Evolutionary conservation across 2,797 vertebrate species (phyloP).

Genomic region (Aerospiza tachiro): DNA sequence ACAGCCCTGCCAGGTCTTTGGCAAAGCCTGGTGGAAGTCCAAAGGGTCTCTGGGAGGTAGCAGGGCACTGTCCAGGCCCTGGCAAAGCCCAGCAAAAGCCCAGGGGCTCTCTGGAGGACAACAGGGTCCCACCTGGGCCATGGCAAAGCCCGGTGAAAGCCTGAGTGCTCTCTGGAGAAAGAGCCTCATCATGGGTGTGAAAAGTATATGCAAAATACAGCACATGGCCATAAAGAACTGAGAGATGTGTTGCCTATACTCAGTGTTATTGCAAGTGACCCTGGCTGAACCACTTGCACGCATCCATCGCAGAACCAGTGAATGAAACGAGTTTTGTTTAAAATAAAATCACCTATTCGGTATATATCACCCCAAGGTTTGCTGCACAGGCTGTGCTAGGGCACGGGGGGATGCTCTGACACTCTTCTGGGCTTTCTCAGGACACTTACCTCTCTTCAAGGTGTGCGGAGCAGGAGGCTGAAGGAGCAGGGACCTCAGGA

Average conservation of each 20-base stretch:
- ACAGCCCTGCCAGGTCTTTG: no score
- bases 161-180: neutral
- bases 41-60: neutral
- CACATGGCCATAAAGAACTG: neutral
- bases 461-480: neutral
- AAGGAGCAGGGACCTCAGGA: neutral
- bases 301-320: neutral
- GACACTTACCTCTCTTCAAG: neutral
- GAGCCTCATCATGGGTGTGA: rapidly evolving
- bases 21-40: no score
- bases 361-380: neutral
- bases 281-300: neutral
- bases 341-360: neutral
- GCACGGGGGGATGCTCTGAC: neutral
- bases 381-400: neutral
- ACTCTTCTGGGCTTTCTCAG: neutral
- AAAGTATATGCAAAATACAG: neutral
- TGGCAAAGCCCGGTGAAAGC: neutral
- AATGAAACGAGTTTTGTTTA: neutral
- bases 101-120: neutral
- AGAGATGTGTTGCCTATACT: neutral
- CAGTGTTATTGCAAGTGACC: neutral
- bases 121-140: neutral
- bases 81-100: neutral
- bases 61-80: neutral